A percentile compares a stretch with the other conserved stretches of the same genome.
phyloP scores from a whole-genome alignment of 2,113 vertebrate genomes.

The Thermophis baileyi region DNA sequence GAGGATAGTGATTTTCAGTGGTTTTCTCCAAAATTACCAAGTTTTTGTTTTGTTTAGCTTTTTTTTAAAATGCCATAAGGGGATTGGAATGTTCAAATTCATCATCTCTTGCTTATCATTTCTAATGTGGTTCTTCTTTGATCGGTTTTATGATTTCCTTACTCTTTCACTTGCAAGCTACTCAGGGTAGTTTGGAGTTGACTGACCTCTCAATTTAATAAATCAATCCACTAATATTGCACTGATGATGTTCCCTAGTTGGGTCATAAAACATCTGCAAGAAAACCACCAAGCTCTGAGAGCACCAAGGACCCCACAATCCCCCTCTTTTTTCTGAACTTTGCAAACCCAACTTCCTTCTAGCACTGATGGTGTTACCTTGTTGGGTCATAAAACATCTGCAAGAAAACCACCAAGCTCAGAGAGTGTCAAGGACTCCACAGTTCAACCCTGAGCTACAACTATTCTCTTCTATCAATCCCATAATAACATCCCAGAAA shows the following conservation, averaged over 20 bases:
- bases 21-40: too few species aligned
- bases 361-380: neutral
- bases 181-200: neutral
- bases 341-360: too few species aligned
- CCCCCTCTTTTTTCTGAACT: too few species aligned
- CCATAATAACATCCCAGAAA: neutral
- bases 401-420: neutral
- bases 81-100: neutral
- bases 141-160: neutral
- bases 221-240: neutral
- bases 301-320: too few species aligned
- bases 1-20: neutral
- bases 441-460: neutral
- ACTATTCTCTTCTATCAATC: neutral
- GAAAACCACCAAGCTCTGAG: neutral
- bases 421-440: neutral
- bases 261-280: too few species aligned
- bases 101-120: neutral
- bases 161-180: neutral
- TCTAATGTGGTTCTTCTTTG: neutral
- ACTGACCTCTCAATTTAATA: neutral
- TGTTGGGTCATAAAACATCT: neutral
- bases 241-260: too few species aligned
- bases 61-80: neutral
- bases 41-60: neutral